These are phyloP conservation scores for Frankliniella intonsa DNA, from an alignment of 2,888 invertebrate species.

Conservation along the genomic window DNA sequence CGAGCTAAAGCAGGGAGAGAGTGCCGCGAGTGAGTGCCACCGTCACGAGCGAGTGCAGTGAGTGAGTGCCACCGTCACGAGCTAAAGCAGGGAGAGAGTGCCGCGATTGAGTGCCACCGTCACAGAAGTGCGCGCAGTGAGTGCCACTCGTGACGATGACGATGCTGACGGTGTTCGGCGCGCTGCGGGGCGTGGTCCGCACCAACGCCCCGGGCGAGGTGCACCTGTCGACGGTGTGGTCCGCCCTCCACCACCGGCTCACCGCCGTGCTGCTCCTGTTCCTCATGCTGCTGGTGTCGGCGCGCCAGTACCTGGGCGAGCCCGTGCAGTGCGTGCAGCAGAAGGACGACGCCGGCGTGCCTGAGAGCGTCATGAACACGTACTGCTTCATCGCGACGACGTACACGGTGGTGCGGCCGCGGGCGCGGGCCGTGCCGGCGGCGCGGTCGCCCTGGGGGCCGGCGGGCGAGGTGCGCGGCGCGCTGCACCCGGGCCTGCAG, in stretches of 20 bases:
- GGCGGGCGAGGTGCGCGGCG: neutral
- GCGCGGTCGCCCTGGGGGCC: neutral
- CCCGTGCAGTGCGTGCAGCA: conserved; percentile 20
- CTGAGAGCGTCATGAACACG: conserved; percentile 2
- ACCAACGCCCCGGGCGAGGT: neutral
- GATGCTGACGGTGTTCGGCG: conserved; percentile 10
- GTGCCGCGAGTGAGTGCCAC: no score
- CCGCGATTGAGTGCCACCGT: neutral
- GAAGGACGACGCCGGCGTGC: conserved; percentile 9
- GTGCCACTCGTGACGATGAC: neutral
- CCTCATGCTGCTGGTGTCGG: conserved; percentile 13
- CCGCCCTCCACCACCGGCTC: neutral
- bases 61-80: neutral
- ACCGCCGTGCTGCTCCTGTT: conserved; percentile 4
- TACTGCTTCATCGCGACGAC: conserved; percentile 21
- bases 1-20: no score
- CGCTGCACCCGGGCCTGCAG: conserved; percentile 17
- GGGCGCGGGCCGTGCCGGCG: neutral
- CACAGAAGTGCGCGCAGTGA: neutral
- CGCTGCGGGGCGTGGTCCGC: neutral
- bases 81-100: neutral
- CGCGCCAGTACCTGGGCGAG: conserved; percentile 17
- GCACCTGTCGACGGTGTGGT: neutral
- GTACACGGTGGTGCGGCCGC: conserved; percentile 21
- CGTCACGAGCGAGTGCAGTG: no score